These are phyloP conservation scores for Piscicola geometra DNA, from an alignment of 2,888 invertebrate species.

Conservation along the genomic window DNA sequence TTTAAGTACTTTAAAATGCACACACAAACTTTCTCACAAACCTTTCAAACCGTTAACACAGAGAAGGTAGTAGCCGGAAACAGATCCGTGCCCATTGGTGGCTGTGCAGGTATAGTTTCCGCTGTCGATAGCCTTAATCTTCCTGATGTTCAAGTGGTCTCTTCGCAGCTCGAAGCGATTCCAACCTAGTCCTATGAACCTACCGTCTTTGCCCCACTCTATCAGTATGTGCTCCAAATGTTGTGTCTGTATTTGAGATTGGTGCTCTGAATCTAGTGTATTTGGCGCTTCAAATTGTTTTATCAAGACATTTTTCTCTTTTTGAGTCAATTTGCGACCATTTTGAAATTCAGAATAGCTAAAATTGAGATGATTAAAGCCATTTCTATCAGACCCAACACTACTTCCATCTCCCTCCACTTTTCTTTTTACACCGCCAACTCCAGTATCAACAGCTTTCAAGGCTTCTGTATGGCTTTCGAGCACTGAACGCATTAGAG, in stretches of 20 bases:
- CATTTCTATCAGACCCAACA: no score
- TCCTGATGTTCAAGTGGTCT: conserved; percentile 13
- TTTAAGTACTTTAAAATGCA: no score
- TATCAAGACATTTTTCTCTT: no score
- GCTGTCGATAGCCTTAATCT: background rate
- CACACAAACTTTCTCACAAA: background rate
- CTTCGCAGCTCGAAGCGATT: background rate
- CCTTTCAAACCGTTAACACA: conserved; percentile 8
- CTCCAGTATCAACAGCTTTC: no score
- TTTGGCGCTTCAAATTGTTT: no score
- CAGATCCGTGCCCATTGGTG: conserved; percentile 24
- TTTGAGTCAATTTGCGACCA: no score
- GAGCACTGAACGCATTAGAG: background rate
- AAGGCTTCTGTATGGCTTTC: no score
- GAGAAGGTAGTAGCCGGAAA: conserved; percentile 21
- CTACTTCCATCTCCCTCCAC: no score
- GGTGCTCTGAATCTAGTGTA: no score
- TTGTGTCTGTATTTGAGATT: background rate
- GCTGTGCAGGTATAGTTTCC: conserved; percentile 29
- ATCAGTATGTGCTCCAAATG: background rate
- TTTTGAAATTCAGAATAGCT: no score
- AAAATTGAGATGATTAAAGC: no score
- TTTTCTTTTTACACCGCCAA: no score
- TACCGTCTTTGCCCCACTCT: conserved; percentile 21
- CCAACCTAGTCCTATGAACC: conserved; percentile 24